Evolutionary conservation across 2,888 invertebrate genomes (phyloP).

Genomic region (Villa cingulata): DNA sequence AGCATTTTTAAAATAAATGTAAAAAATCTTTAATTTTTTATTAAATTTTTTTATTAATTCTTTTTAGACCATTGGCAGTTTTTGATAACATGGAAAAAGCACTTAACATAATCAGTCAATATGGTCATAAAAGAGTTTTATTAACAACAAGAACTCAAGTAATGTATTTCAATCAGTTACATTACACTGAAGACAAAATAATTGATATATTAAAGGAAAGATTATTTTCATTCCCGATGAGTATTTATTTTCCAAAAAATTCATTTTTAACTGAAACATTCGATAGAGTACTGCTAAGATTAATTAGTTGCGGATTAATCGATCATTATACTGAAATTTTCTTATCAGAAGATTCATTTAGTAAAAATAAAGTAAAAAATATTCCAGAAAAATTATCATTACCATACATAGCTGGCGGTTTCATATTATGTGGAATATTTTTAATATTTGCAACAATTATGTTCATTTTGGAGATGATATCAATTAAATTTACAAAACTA

Average conservation of each 20-base stretch:
- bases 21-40: too few species aligned
- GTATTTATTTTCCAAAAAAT: constrained; percentile 7
- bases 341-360: neutral
- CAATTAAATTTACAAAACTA: neutral
- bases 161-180: constrained; percentile 1
- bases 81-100: neutral
- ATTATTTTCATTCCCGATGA: constrained; percentile 4
- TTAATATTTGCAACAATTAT: neutral
- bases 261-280: constrained; percentile 6
- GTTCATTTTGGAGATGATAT: neutral
- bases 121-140: neutral
- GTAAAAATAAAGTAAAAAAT: too few species aligned
- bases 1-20: too few species aligned
- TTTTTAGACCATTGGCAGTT: neutral
- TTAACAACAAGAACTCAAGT: neutral
- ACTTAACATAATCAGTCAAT: neutral
- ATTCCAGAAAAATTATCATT: neutral
- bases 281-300: constrained; percentile 1
- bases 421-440: neutral
- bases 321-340: constrained; percentile 1
- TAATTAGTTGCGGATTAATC: neutral
- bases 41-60: too few species aligned
- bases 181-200: neutral
- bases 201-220: constrained; percentile 1
- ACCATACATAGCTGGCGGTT: neutral